Base-by-base conservation (phyloP, 35 echinoderm and acorn worm species). In the Lytechinus pictus region DNA sequence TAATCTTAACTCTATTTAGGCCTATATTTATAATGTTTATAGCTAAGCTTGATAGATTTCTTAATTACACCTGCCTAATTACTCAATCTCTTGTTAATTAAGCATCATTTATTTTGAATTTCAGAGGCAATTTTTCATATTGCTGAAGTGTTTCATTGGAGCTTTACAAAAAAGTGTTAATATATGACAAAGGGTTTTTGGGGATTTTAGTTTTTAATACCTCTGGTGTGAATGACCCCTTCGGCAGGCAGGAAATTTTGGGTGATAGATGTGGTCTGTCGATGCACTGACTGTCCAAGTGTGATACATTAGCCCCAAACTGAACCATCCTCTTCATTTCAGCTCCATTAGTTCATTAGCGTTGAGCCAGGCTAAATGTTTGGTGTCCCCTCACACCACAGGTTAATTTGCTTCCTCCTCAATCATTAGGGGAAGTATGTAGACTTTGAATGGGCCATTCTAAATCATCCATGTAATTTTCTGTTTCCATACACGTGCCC, bases 181-280 rank as follows among this genome's bases (percentile, higher is more conserved):
- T 44, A 44, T 44, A 44, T 44, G 33, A 44, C 33, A 44, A 44
- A 44, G 33, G 33, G 33, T 44, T 44, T 44, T 44, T 44, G 33
- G 33, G 33, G 33, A 60, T 10, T 60, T 60, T 60, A 3, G 57
- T 60, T 12, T 60, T 16, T 0, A 60, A 4, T n/a, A 24, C 66
- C 14, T 4, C 19, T 79, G 0, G 21, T 79, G 66, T 79, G 66
- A 79, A 79, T 79, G 66, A 16, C 14, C 66, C 66, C 19, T 24
- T 44, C 2, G 33, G 33, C 33, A 27, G 21, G 92, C 92, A 57
- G 54, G 92, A 93, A 93, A 93, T 93, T 55, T 57, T 27, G 92
- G 53, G 54, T 93, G 92, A 93, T 93, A 57, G 92, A 93, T 93
- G 52, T 54, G 92, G 52, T 57, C 92, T 93, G 92, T 93, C 54